Evolutionary conservation across 2,888 invertebrate genomes (phyloP).

Genomic region (Sinopyrophorus schimmeli): DNA sequence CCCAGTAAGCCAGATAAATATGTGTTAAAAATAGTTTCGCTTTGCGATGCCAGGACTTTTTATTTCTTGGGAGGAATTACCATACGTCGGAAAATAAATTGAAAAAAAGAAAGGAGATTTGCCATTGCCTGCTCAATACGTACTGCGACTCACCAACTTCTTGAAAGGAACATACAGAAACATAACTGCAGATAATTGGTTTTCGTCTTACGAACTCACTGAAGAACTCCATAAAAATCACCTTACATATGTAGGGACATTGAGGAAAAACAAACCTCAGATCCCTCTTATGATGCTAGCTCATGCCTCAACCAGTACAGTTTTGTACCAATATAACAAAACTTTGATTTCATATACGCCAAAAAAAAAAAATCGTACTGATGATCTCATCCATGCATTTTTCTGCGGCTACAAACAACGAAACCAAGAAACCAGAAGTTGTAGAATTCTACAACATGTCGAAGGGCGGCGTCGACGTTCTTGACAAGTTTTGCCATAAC

Average conservation of each 20-base stretch:
- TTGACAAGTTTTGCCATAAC: neutral
- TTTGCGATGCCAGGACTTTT: constrained; percentile 24
- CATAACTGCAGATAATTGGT: too few relatives aligned
- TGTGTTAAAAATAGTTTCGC: constrained; percentile 25
- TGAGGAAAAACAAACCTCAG: constrained; percentile 31
- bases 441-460: constrained; percentile 5
- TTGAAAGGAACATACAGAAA: constrained; percentile 24
- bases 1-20: constrained; percentile 36
- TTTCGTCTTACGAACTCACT: constrained; percentile 23
- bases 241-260: constrained; percentile 25
- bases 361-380: neutral
- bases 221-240: constrained; percentile 20
- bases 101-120: constrained; percentile 9
- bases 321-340: neutral
- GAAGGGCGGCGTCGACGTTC: constrained; percentile 2
- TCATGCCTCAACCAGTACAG: neutral
- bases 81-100: constrained; percentile 16
- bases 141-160: constrained; percentile 15
- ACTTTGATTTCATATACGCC: neutral
- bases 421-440: neutral
- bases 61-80: constrained; percentile 11
- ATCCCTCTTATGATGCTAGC: neutral
- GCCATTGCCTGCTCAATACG: constrained; percentile 19
- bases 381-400: constrained; percentile 5
- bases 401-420: neutral